Evolutionary conservation across 2,888 invertebrate species (phyloP).

Genomic region (Drosophila borealis): DNA sequence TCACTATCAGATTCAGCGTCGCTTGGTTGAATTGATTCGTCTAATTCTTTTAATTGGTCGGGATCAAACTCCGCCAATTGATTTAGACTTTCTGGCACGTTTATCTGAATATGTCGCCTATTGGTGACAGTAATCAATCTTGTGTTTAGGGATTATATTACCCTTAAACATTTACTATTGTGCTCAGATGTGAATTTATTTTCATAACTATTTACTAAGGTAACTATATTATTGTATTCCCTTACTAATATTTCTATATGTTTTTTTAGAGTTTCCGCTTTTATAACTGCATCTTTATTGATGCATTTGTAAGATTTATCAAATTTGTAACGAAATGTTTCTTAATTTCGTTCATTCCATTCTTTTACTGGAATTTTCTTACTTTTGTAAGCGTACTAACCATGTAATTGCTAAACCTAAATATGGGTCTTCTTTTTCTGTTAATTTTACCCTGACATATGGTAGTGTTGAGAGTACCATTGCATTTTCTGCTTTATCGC

Average conservation of each 20-base stretch:
- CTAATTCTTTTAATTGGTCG: too few species aligned
- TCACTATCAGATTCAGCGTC: too few species aligned
- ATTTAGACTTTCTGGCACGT: conserved; percentile 12
- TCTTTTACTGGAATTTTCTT: background rate
- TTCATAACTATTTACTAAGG: conserved; percentile 6
- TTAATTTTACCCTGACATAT: too few species aligned
- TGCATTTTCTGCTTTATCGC: too few species aligned
- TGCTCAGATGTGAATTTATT: conserved; percentile 8
- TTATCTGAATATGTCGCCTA: conserved; percentile 7
- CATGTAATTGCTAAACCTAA: background rate
- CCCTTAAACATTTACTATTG: conserved; percentile 1
- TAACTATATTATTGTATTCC: conserved; percentile 8
- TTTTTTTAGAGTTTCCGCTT: conserved; percentile 7
- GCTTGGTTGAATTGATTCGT: too few species aligned
- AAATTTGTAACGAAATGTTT: conserved; percentile 9
- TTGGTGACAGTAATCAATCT: conserved; percentile 10
- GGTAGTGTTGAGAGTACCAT: too few species aligned
- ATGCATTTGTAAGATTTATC: conserved; percentile 13
- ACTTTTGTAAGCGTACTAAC: background rate
- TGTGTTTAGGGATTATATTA: conserved; percentile 5
- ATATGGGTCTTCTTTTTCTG: too few species aligned
- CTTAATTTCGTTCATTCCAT: conserved; percentile 4
- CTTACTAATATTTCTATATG: conserved; percentile 11
- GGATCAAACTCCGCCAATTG: too few species aligned
- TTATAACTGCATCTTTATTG: conserved; percentile 18